phyloP scores from a whole-genome alignment of 2,113 vertebrate genomes.

The Paratilapia polleni region DNA sequence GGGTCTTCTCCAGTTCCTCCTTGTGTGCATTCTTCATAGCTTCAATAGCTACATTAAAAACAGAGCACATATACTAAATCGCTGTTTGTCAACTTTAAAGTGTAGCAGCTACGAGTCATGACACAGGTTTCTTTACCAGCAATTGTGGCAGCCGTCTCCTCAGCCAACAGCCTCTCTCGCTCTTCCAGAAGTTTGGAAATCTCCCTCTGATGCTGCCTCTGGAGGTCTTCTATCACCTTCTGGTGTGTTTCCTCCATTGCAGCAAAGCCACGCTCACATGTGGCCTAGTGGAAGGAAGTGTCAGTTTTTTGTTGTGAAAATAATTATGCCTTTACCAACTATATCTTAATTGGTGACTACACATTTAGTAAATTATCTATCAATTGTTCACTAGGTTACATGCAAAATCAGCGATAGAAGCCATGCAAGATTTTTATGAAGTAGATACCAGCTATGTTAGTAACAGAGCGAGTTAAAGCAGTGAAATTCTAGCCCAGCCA shows the following conservation, averaged over 20 bases:
- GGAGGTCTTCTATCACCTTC: conserved; percentile 94
- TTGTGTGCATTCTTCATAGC: conserved; percentile 99
- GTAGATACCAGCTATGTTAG: conserved; percentile 55
- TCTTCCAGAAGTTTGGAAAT: conserved; percentile 94
- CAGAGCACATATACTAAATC: background rate
- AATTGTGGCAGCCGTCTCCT: conserved; percentile 96
- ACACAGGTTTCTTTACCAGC: conserved; percentile 81
- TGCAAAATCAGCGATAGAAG: conserved; percentile 51
- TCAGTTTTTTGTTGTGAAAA: background rate
- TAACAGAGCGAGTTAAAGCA: conserved; percentile 39
- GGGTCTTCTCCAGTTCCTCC: conserved; percentile 94
- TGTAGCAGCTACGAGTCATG: fast-evolving
- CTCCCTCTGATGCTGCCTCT: conserved; percentile 95
- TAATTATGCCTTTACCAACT: background rate
- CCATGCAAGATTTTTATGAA: conserved; percentile 48
- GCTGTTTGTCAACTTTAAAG: background rate
- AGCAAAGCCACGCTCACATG: conserved; percentile 95
- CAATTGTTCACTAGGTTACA: conserved; percentile 18
- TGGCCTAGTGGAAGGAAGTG: conserved; percentile 82
- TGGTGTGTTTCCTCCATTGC: conserved; percentile 99
- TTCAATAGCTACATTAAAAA: conserved; percentile 87
- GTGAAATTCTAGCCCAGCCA: background rate
- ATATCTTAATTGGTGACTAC: conserved; percentile 10
- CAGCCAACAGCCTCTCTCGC: conserved; percentile 92
- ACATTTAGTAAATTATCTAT: conserved; percentile 25